phyloP scores from a whole-genome alignment of 2,888 invertebrate genomes.

The Lasius platythorax region DNA sequence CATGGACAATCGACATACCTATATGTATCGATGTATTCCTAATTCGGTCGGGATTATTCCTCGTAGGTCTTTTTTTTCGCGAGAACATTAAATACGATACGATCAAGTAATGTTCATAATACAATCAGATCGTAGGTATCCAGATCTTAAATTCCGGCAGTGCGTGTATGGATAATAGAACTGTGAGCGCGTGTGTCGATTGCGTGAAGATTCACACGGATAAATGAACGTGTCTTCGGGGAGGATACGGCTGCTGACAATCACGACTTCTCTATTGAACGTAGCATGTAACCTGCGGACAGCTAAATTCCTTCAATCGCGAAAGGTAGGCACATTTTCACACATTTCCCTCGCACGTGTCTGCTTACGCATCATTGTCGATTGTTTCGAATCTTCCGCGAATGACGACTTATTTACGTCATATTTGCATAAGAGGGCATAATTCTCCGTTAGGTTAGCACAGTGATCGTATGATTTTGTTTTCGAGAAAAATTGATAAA shows the following conservation, averaged over 20 bases:
- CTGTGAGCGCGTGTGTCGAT: not conserved
- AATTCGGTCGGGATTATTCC: not conserved
- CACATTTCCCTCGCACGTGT: not conserved
- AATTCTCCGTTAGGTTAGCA: slow-evolving; percentile 1
- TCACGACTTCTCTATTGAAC: slow-evolving; percentile 2
- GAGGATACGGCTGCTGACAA: slow-evolving; percentile 5
- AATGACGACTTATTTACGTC: not conserved
- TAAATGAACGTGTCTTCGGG: slow-evolving; percentile 27
- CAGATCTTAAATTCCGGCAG: not conserved
- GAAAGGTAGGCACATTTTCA: slow-evolving; percentile 25
- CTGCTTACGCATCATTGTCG: not conserved
- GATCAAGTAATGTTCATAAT: not conserved
- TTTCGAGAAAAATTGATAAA: not conserved
- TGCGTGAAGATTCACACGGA: not conserved
- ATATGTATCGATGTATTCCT: not conserved
- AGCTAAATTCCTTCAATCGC: not conserved
- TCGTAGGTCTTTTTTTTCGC: not conserved
- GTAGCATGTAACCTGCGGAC: slow-evolving; percentile 13
- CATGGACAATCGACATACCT: not conserved
- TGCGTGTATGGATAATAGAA: not conserved
- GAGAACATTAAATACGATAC: not conserved
- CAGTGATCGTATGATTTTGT: not conserved
- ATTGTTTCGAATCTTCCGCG: not conserved
- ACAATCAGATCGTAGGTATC: not conserved
- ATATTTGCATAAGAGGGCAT: no score